These are phyloP conservation scores for Rhagoletis zephyria DNA, from an alignment of 1,140 invertebrate species.

Conservation along the genomic window DNA sequence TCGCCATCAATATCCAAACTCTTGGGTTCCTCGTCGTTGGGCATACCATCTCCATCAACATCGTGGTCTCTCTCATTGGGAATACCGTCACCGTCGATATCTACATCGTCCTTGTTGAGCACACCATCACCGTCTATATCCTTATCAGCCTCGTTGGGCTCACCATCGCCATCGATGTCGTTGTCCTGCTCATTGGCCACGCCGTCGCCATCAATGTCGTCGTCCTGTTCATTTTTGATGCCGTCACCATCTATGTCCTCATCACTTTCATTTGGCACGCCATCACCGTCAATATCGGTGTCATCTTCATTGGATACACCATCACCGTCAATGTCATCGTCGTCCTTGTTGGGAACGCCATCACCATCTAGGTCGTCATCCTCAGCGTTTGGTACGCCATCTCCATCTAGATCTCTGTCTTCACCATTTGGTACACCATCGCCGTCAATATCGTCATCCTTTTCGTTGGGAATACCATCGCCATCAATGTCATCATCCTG, in stretches of 20 bases:
- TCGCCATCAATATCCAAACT: conserved; percentile 64
- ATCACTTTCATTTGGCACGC: conserved; percentile 67
- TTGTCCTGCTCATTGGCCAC: conserved; percentile 65
- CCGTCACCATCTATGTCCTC: conserved; percentile 69
- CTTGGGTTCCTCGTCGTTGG: conserved; percentile 62
- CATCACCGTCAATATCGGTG: conserved; percentile 63
- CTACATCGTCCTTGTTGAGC: conserved; percentile 58
- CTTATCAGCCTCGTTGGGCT: conserved; percentile 61
- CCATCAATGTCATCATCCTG: conserved; percentile 63
- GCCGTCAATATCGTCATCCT: conserved; percentile 70
- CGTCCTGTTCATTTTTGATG: conserved; percentile 57
- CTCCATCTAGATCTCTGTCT: conserved; percentile 61
- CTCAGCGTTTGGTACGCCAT: conserved; percentile 58
- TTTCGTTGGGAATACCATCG: conserved; percentile 64
- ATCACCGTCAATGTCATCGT: conserved; percentile 64
- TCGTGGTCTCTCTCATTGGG: conserved; percentile 56
- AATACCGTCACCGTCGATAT: conserved; percentile 57
- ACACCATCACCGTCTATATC: conserved; percentile 62
- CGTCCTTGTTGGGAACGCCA: conserved; percentile 55
- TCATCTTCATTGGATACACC: conserved; percentile 61
- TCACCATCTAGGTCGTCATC: conserved; percentile 57
- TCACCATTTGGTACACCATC: conserved; percentile 62
- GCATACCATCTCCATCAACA: conserved; percentile 57
- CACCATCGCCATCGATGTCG: conserved; percentile 67
- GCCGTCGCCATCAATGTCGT: conserved; percentile 67